Conservation (phyloP, 2,113 vertebrate species). For the Alligator mississippiensis region DNA sequence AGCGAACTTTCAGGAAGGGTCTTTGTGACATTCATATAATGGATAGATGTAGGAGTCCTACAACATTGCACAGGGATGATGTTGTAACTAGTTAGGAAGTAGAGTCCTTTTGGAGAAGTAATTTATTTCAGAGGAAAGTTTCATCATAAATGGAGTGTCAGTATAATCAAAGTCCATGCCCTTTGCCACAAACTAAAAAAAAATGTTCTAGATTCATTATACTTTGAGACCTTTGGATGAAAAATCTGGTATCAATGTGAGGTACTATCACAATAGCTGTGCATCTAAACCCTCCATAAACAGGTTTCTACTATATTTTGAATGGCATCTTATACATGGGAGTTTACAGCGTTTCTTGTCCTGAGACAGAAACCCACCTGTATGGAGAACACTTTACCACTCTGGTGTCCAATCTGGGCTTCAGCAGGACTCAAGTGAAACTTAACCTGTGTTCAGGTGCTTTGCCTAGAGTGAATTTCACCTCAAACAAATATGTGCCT, state of each 20-base stretch:
- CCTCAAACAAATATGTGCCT: not conserved
- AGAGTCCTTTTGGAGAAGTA: accelerated
- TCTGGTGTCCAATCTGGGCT: not conserved
- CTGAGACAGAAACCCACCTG: not conserved
- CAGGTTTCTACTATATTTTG: not conserved
- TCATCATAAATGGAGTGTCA: accelerated
- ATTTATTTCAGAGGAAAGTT: not conserved
- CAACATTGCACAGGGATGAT: not conserved
- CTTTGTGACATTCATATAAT: not conserved
- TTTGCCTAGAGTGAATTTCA: not conserved
- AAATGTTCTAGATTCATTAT: not conserved
- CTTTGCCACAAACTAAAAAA: not conserved
- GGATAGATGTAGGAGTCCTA: not conserved
- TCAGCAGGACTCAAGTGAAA: not conserved
- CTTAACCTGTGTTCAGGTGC: not conserved
- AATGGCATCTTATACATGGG: not conserved
- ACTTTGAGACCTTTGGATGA: not conserved
- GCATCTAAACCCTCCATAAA: not conserved
- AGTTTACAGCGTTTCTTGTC: not conserved
- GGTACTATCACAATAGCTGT: not conserved
- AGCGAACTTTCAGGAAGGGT: not conserved
- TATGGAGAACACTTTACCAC: not conserved
- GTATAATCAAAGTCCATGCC: not conserved
- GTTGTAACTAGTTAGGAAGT: not conserved
- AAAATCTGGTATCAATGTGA: not conserved